Base-by-base conservation (phyloP, 2,888 invertebrate genomes). In the Terebella lapidaria region DNA sequence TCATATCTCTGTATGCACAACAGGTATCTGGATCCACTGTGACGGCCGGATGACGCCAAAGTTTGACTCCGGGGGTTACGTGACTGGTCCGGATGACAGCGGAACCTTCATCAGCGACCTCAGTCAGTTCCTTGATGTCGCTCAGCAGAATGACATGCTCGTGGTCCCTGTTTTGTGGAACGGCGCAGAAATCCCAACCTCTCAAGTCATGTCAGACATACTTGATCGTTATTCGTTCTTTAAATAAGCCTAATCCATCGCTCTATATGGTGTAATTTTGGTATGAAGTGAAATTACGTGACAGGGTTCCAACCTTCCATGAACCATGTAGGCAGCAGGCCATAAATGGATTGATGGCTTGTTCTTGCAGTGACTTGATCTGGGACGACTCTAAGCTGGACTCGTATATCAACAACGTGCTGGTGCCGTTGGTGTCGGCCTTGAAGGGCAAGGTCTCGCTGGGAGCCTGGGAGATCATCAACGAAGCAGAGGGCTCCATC, bases 401-500 rank as follows among this genome's bases (percentile, higher is more conserved):
- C 61, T 67, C 69, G 24, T 74, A 74, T 60, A 67, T 74, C 18
- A 65, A 71, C 62, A 61, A 72, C 5, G 73, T 71, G 24, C 63
- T 74, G 28, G 66, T 67, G 22, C 74, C 74, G 3, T 68, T 71
- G 69, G 73, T 74, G 2, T 63, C 54, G 3, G 70, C 66, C 0
- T 63, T 74, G 52, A 72, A 71, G 58, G 63, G 64, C 54, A 64
- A 70, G 28, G 72, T 70, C 1, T 72, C 72, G 18, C 69, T 75
- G 1, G 75, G 73, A 2, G 73, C 70, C 3, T 75, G 73, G 73
- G 75, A 75, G 47, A 69, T 75, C 49, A 70, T 73, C 49, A 75
- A 75, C 55, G 75, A 75, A 58, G 70, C 71, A 10, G 74, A 75
- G 51, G 74, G 74, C 4, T 64, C 68, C 56, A 54, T 73, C 1